Base-by-base conservation (phyloP, 2,113 vertebrate species). In the Todiramphus saurophagus region DNA sequence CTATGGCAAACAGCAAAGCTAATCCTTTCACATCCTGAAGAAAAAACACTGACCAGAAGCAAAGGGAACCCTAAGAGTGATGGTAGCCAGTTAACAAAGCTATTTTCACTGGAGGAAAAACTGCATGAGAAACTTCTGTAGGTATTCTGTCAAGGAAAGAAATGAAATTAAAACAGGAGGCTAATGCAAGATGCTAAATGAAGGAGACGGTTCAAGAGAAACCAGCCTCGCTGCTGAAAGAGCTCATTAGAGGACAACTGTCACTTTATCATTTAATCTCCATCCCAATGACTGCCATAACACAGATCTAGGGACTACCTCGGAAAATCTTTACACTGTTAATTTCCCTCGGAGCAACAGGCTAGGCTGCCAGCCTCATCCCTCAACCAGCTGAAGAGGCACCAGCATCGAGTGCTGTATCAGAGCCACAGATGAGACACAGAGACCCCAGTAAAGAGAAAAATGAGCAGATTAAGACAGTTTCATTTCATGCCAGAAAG, bases 1-100 rank as follows among this genome's bases (percentile, higher is more conserved):
- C 58, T 94, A 51, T 43, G 62, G 91, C 83, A 73, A 95, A 94
- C 64, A 90, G 66, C 20, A 15, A 67, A 94, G 79, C 70, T 64
- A 88, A 53, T 62, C 77, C 75, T 94, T 94, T 92, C 83, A 91
- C 70, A 70, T 69, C 63, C n/a, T n/a, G 56, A 81, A 83, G 13
- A 51, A 76, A 82, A 91, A 83, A 82, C 31, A 82, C 31, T 76
- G 78, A 87, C 80, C 77, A 92, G 80, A 92, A 93, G 56, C 75
- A 72, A 80, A 80, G 67, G 46, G 63, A 95, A 87, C 53, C 33
- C 69, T 53, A 79, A 82, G 23, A 13, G 64, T 37, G 43, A 72
- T 75, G 48, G n/a, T 56, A 89, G 43, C 27, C 76, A 73, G 69
- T 87, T 93, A 93, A 95, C 30, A 67, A 93, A 90, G 50, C 24